Percentiles rank a stretch among this genome's conserved stretches.
phyloP scores from a whole-genome alignment of 2,113 vertebrate genomes.

The Spilogale gracilis region DNA sequence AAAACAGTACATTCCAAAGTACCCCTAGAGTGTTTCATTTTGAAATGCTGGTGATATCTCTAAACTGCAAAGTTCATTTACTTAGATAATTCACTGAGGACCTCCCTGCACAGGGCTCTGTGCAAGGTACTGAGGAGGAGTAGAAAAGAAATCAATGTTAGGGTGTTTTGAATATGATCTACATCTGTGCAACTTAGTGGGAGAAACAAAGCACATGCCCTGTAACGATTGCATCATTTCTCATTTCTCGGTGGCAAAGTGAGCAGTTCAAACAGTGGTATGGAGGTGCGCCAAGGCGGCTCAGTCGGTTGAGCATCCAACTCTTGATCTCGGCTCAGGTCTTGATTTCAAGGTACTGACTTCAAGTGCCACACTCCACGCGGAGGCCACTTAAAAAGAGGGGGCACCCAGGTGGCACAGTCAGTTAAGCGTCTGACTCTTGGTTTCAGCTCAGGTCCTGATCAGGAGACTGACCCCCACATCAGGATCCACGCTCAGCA shows the following conservation, averaged over 20 bases:
- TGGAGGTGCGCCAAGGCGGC: neutral
- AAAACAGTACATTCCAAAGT: neutral
- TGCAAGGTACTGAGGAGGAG: neutral
- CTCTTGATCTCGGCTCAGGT: neutral
- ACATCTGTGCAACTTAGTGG: neutral
- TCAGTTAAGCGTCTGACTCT: neutral
- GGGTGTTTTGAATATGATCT: neutral
- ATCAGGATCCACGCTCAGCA: neutral
- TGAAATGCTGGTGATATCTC: neutral
- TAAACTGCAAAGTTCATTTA: neutral
- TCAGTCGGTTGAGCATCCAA: neutral
- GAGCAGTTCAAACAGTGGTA: neutral
- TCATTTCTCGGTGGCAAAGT: neutral
- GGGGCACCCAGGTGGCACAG: neutral
- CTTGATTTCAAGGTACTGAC: neutral
- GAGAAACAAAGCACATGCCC: neutral
- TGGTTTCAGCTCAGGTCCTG: neutral
- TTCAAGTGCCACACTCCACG: neutral
- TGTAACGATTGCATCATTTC: neutral
- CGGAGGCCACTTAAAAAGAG: neutral
- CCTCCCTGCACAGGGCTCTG: neutral
- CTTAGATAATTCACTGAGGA: neutral
- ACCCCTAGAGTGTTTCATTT: neutral
- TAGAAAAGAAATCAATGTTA: neutral
- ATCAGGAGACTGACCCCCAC: neutral